Conservation (phyloP, 2,113 vertebrate genomes). For the Rallus limicola region DNA sequence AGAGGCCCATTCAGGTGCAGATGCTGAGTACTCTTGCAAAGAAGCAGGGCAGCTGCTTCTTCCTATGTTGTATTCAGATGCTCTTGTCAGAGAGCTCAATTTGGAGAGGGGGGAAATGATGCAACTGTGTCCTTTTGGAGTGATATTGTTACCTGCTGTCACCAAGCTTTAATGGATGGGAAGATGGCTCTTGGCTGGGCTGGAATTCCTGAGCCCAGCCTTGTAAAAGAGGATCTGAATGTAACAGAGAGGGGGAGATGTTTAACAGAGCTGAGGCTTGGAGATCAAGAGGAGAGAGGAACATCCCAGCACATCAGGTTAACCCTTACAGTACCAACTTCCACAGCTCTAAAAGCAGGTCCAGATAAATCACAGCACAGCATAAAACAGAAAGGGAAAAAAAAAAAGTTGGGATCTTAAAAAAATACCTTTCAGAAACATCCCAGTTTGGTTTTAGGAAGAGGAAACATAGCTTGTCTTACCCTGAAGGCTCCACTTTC, state of each 20-base stretch:
- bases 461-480: background rate
- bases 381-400: background rate
- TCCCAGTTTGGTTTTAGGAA: background rate
- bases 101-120: background rate
- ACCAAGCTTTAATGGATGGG: background rate
- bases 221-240: conserved; percentile 59
- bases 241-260: conserved; percentile 40
- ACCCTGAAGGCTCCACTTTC: background rate
- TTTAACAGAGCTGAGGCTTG: conserved; percentile 49
- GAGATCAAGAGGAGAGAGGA: conserved; percentile 12
- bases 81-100: background rate
- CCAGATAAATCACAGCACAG: background rate
- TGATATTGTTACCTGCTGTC: conserved; percentile 29
- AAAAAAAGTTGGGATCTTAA: background rate
- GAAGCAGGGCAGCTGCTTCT: background rate
- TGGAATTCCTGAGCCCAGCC: conserved; percentile 20
- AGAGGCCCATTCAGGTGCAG: accelerated
- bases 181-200: conserved; percentile 24
- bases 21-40: background rate
- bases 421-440: background rate
- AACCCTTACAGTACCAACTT: conserved; percentile 5
- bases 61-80: accelerated
- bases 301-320: background rate
- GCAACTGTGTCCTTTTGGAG: background rate
- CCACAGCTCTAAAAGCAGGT: background rate